Evolutionary conservation across 1,140 invertebrate genomes (phyloP).

Genomic region (Aphidius ervi): DNA sequence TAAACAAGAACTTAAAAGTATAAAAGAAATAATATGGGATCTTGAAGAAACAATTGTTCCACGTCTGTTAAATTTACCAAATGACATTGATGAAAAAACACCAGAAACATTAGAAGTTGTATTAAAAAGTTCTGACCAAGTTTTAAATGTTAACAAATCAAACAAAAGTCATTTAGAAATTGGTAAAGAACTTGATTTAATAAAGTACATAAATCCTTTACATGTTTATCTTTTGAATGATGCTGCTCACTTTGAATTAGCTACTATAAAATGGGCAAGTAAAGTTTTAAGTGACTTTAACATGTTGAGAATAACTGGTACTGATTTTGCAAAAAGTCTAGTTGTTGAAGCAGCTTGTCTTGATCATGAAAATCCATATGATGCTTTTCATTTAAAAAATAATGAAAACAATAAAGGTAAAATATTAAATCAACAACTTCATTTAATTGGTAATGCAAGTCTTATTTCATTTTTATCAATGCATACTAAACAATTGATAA

Average conservation of each 20-base stretch:
- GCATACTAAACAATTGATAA: conserved; percentile 58
- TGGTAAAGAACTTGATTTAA: conserved; percentile 50
- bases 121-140: conserved; percentile 46
- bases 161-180: conserved; percentile 56
- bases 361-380: conserved; percentile 53
- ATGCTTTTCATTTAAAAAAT: conserved; percentile 56
- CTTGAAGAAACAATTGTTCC: conserved; percentile 60
- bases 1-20: conserved; percentile 58
- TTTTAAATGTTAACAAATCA: background rate
- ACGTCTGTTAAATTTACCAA: conserved; percentile 61
- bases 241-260: conserved; percentile 63
- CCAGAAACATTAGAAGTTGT: conserved; percentile 49
- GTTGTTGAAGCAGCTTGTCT: conserved; percentile 65
- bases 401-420: conserved; percentile 49
- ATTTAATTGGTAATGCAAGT: conserved; percentile 64
- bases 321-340: conserved; percentile 65
- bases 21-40: conserved; percentile 57
- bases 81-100: conserved; percentile 60
- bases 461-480: conserved; percentile 62
- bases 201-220: conserved; percentile 59
- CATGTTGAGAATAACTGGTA: conserved; percentile 47
- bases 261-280: conserved; percentile 41
- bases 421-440: conserved; percentile 53
- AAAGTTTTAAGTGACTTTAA: conserved; percentile 51
- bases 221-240: conserved; percentile 62